A percentile compares a stretch with the other conserved stretches of the same genome.
These are phyloP conservation scores for Formica aserva DNA, from an alignment of 2,888 invertebrate species.

Conservation along the genomic window DNA sequence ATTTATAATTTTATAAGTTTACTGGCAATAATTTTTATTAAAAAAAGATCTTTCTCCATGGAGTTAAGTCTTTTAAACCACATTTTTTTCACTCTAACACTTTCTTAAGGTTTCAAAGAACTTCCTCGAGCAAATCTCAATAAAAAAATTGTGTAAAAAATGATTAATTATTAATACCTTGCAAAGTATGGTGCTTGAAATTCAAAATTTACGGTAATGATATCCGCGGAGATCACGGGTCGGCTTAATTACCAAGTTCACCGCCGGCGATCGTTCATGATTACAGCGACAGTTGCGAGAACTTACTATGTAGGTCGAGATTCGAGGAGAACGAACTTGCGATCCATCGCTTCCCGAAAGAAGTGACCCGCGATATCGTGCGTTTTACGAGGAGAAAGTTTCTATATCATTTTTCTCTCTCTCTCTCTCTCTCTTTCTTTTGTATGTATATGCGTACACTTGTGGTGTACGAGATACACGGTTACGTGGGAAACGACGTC, in stretches of 20 bases:
- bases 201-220: not conserved
- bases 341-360: slow-evolving; percentile 15
- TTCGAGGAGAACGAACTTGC: slow-evolving; percentile 20
- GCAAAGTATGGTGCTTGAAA: not conserved
- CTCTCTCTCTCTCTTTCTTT: not conserved
- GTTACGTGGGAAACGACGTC: not conserved
- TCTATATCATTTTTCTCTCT: slow-evolving; percentile 6
- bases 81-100: not conserved
- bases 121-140: not conserved
- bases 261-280: slow-evolving; percentile 13
- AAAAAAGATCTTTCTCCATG: not conserved
- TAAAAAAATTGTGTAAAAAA: not conserved
- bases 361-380: slow-evolving; percentile 17
- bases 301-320: slow-evolving; percentile 24
- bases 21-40: not conserved
- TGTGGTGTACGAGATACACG: not conserved
- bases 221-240: not conserved
- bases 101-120: not conserved
- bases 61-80: not conserved
- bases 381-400: slow-evolving; percentile 45
- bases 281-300: slow-evolving; percentile 9
- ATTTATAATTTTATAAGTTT: not conserved
- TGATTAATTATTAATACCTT: not conserved
- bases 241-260: slow-evolving; percentile 29
- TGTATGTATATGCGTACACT: not conserved